phyloP scores from a whole-genome alignment of 2,888 invertebrate genomes.

The Pteria penguin region DNA sequence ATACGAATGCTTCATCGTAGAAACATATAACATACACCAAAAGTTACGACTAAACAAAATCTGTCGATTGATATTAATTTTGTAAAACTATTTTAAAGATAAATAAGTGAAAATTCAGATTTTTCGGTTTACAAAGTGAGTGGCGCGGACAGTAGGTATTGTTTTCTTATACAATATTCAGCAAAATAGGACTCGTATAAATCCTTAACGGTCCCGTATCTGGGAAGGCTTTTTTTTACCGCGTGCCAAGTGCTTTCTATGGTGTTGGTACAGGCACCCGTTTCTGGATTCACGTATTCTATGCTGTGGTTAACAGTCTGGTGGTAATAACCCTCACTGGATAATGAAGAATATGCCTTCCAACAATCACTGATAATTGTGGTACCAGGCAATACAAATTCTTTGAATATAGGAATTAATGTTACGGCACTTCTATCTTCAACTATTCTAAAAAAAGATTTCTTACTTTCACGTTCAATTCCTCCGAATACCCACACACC shows the following conservation, averaged over 20 bases:
- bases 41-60: too few species aligned
- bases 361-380: constrained; percentile 42
- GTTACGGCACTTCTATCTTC: constrained; percentile 32
- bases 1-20: too few species aligned
- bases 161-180: constrained; percentile 25
- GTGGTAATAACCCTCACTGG: constrained; percentile 14
- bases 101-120: too few species aligned
- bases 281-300: too few species aligned
- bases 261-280: not conserved
- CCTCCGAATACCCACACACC: constrained; percentile 47
- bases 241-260: not conserved
- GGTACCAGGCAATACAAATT: constrained; percentile 34
- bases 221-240: not conserved
- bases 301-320: constrained; percentile 26
- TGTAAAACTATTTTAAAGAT: too few species aligned
- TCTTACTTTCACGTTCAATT: constrained; percentile 28
- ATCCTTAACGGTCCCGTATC: not conserved
- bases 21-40: too few species aligned
- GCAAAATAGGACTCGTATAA: not conserved
- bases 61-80: too few species aligned
- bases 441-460: constrained; percentile 34
- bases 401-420: constrained; percentile 33
- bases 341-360: constrained; percentile 33
- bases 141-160: too few species aligned
- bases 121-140: too few species aligned